Conservation (phyloP, 30 jellyfish, hydroid and myxozoan genomes). For the Phacellophora camtschatica region DNA sequence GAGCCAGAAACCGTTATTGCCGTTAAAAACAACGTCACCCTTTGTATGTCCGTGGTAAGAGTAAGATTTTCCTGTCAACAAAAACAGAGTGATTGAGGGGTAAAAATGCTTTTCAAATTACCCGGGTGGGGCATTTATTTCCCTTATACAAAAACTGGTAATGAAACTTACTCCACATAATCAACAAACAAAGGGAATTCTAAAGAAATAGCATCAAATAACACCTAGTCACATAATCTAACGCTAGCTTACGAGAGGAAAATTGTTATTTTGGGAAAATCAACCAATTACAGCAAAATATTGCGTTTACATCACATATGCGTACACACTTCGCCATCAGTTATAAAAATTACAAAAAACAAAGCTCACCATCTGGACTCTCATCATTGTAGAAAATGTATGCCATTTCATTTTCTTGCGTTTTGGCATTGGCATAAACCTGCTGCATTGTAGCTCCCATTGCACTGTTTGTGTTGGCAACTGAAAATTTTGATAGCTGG, state of each 20-base stretch:
- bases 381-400: conserved; percentile 87
- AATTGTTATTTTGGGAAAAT: too few relatives aligned
- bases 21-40: conserved; percentile 84
- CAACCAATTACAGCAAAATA: too few relatives aligned
- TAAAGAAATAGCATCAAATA: too few relatives aligned
- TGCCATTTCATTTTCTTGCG: conserved; percentile 57
- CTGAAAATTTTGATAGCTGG: conserved; percentile 50
- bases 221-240: too few relatives aligned
- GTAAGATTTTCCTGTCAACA: conserved; percentile 6
- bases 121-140: too few relatives aligned
- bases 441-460: conserved; percentile 87
- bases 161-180: too few relatives aligned
- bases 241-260: too few relatives aligned
- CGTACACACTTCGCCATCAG: background rate
- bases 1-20: conserved; percentile 87
- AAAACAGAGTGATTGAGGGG: background rate
- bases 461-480: conserved; percentile 60
- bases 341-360: background rate
- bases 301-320: too few relatives aligned
- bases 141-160: too few relatives aligned
- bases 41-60: conserved; percentile 80
- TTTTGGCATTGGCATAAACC: conserved; percentile 67
- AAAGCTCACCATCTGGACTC: conserved; percentile 71
- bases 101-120: too few relatives aligned
- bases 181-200: too few relatives aligned